A percentile compares a stretch with the other conserved stretches of the same genome.
phyloP scores from a whole-genome alignment of 2,888 invertebrate species.

The Branchipolynoe longqiensis region DNA sequence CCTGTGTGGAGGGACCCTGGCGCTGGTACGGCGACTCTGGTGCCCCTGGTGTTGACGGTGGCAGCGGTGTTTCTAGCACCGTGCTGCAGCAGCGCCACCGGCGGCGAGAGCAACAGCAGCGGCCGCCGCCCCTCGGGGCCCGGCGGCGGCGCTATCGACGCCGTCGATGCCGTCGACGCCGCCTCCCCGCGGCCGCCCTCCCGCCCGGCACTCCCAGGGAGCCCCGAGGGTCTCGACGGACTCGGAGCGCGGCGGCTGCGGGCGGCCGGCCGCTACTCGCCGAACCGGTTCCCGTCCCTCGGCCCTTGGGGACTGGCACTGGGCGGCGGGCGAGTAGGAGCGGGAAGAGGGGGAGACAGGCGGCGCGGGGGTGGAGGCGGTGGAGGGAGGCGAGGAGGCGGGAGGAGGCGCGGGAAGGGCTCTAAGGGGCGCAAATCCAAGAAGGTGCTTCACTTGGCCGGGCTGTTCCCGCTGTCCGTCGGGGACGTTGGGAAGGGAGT shows the following conservation, averaged over 20 bases:
- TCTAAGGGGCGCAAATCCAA: neutral
- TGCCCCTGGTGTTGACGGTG: too few relatives aligned
- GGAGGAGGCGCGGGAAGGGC: neutral
- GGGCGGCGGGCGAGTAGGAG: too few relatives aligned
- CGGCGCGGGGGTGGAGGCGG: neutral
- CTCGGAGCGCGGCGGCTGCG: too few relatives aligned
- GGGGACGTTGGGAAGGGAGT: constrained; percentile 47
- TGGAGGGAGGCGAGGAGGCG: neutral
- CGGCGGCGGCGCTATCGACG: neutral
- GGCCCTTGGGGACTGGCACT: too few relatives aligned
- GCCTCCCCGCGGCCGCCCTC: neutral
- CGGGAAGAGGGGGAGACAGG: neutral
- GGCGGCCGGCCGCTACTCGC: too few relatives aligned
- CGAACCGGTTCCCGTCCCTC: neutral
- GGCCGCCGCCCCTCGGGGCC: neutral
- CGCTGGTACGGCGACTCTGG: too few relatives aligned
- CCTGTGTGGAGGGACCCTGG: too few relatives aligned
- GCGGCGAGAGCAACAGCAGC: neutral
- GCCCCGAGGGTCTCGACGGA: neutral
- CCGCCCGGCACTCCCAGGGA: neutral
- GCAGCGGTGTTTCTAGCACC: constrained; percentile 86
- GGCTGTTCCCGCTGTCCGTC: constrained; percentile 44
- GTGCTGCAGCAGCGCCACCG: neutral
- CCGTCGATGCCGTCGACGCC: neutral
- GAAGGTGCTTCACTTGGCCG: constrained; percentile 52